Conservation (phyloP, 2,888 invertebrate genomes). For the Leptarthrus brevirostris region DNA sequence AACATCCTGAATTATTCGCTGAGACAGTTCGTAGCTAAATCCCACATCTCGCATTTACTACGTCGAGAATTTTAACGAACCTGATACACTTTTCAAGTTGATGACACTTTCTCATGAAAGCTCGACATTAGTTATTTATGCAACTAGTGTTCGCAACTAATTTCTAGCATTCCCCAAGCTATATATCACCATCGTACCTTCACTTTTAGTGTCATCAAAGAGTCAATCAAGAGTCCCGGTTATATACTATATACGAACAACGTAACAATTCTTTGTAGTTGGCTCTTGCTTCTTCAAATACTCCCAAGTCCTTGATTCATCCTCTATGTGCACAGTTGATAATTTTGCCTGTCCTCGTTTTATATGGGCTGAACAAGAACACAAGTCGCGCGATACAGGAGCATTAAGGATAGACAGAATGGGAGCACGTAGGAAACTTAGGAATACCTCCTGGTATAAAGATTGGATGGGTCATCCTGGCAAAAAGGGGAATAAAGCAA, state of each 20-base stretch:
- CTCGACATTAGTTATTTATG: constrained; percentile 35
- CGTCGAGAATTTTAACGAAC: too few relatives aligned
- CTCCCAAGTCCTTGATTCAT: constrained; percentile 46
- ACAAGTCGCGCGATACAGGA: constrained; percentile 29
- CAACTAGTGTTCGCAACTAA: constrained; percentile 37
- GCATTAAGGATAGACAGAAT: constrained; percentile 28
- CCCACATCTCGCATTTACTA: too few relatives aligned
- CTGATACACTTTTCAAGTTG: too few relatives aligned
- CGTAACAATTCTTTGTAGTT: constrained; percentile 9
- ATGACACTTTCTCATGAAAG: constrained; percentile 10
- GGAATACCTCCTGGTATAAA: constrained; percentile 6
- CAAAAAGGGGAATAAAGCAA: constrained; percentile 19
- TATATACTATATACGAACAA: background rate
- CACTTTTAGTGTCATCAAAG: constrained; percentile 15
- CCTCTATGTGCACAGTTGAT: constrained; percentile 42
- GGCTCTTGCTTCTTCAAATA: constrained; percentile 32
- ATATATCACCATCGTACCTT: constrained; percentile 8
- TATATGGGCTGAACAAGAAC: constrained; percentile 33
- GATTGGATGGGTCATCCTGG: constrained; percentile 24
- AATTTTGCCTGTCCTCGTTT: constrained; percentile 51
- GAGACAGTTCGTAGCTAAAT: too few relatives aligned
- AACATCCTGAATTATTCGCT: too few relatives aligned
- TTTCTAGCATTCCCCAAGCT: constrained; percentile 13
- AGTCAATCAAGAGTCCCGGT: constrained; percentile 28
- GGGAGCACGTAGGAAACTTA: constrained; percentile 36